Evolutionary conservation across 2,888 invertebrate genomes (phyloP).

Genomic region (Mythimna loreyi): DNA sequence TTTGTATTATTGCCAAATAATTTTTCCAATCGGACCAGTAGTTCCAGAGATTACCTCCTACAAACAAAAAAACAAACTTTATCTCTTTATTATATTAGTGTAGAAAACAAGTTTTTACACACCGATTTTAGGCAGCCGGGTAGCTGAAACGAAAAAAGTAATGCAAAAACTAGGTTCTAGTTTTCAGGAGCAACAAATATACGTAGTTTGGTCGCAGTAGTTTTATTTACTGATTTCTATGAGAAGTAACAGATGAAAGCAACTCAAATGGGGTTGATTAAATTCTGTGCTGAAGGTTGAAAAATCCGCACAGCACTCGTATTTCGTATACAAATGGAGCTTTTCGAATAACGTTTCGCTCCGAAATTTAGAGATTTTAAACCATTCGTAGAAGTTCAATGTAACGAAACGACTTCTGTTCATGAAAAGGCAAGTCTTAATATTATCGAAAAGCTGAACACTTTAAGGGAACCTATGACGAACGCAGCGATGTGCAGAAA

Average conservation of each 20-base stretch:
- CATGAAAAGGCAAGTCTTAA: constrained; percentile 38
- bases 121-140: not conserved
- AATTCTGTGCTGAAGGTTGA: constrained; percentile 34
- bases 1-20: no score
- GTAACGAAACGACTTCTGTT: constrained; percentile 25
- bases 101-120: not conserved
- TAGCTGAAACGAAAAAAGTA: not conserved
- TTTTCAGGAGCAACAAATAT: constrained; percentile 8
- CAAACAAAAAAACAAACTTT: no score
- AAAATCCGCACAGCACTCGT: constrained; percentile 31
- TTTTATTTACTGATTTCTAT: constrained; percentile 40
- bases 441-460: constrained; percentile 2
- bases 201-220: constrained; percentile 1
- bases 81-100: no score
- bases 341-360: constrained; percentile 26
- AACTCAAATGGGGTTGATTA: constrained; percentile 51
- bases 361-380: constrained; percentile 45
- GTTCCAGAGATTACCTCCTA: no score
- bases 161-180: not conserved
- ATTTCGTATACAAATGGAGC: constrained; percentile 31
- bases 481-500: not conserved
- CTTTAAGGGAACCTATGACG: not conserved
- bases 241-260: constrained; percentile 33
- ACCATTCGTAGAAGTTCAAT: constrained; percentile 19
- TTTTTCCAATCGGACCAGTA: no score